Conservation (phyloP, 2,113 vertebrate species). For the Menidia beryllina region DNA sequence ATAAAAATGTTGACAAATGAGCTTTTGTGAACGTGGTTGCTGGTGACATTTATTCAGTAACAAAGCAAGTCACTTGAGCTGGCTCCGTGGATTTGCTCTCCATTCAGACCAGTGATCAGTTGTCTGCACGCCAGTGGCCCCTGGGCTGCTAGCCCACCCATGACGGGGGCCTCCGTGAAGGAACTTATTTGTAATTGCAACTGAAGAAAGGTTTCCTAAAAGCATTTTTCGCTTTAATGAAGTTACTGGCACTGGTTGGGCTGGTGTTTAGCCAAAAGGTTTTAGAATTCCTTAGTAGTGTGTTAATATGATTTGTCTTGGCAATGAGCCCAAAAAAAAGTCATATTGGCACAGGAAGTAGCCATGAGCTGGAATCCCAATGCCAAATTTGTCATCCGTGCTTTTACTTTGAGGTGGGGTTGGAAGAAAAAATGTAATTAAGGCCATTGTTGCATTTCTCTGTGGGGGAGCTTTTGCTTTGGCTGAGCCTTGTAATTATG, state of each 20-base stretch:
- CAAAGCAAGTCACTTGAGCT: constrained; percentile 86
- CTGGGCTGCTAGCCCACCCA: constrained; percentile 82
- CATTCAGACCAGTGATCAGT: constrained; percentile 82
- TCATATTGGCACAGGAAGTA: constrained; percentile 74
- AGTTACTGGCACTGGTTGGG: constrained; percentile 75
- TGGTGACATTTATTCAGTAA: constrained; percentile 82
- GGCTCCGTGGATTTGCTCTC: constrained; percentile 80
- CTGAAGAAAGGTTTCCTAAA: constrained; percentile 81
- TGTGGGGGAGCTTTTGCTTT: constrained; percentile 72
- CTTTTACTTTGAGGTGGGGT: constrained; percentile 76
- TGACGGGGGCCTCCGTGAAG: constrained; percentile 77
- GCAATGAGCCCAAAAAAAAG: constrained; percentile 70
- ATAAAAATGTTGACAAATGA: constrained; percentile 85
- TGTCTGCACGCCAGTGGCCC: constrained; percentile 82
- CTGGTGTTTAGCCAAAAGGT: constrained; percentile 76
- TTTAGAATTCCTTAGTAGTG: constrained; percentile 79
- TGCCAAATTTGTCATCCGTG: constrained; percentile 78
- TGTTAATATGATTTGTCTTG: constrained; percentile 86
- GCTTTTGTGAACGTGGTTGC: constrained; percentile 83
- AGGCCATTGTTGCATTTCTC: constrained; percentile 79
- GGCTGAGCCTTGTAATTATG: constrained; percentile 78
- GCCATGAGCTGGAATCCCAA: constrained; percentile 76
- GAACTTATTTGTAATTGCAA: constrained; percentile 84
- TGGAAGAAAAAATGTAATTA: constrained; percentile 79
- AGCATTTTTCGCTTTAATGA: constrained; percentile 77